These are phyloP conservation scores for Lagodon rhomboides DNA, from an alignment of 2,797 vertebrate genomes.

Conservation along the genomic window DNA sequence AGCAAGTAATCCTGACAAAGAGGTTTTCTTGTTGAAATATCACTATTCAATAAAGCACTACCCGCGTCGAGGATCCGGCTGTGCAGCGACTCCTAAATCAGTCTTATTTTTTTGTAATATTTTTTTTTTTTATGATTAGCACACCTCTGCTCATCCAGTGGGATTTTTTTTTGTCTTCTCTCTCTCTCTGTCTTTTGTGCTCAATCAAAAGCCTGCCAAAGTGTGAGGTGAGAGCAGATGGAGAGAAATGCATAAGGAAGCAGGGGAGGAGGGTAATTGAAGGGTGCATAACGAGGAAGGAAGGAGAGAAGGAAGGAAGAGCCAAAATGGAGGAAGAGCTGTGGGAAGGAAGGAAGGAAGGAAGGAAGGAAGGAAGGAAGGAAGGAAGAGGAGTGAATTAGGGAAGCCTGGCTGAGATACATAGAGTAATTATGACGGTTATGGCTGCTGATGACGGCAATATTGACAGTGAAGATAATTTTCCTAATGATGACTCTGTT, in stretches of 20 bases:
- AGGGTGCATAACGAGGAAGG: constrained; percentile 12
- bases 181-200: constrained; percentile 23
- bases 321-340: constrained; percentile 3
- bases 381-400: constrained; percentile 17
- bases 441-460: constrained; percentile 37
- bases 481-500: constrained; percentile 47
- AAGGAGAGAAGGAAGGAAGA: constrained; percentile 6
- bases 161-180: constrained; percentile 3
- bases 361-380: constrained; percentile 9
- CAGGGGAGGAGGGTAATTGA: constrained; percentile 24
- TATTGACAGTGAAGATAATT: constrained; percentile 52
- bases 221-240: constrained; percentile 17
- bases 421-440: constrained; percentile 46
- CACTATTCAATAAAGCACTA: constrained; percentile 43
- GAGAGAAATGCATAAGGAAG: constrained; percentile 3
- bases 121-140: constrained; percentile 45
- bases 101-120: constrained; percentile 51
- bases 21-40: constrained; percentile 45
- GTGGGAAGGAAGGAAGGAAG: constrained; percentile 3
- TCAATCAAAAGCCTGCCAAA: constrained; percentile 35
- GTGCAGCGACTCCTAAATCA: constrained; percentile 44
- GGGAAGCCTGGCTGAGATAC: neutral
- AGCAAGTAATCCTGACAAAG: constrained; percentile 62
- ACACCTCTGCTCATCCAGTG: constrained; percentile 37
- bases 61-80: neutral